A percentile compares a stretch with the other conserved stretches of the same genome.
Evolutionary conservation across 2,113 vertebrate genomes (phyloP).

Genomic region (Vulpes lagopus): DNA sequence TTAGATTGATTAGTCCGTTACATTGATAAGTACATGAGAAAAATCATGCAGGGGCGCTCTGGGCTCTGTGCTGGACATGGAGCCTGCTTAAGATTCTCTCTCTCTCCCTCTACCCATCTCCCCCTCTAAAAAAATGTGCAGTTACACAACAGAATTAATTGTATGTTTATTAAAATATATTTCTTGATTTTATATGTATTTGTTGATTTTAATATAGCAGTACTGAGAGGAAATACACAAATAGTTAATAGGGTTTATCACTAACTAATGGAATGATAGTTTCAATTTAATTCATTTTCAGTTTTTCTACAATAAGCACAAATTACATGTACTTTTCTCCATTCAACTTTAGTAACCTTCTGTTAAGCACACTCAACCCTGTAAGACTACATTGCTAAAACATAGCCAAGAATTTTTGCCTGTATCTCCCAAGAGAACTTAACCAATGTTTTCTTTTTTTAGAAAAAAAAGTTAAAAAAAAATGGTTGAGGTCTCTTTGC

Average conservation of each 20-base stretch:
- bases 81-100: not conserved
- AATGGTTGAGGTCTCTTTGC: not conserved
- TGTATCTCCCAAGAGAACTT: too few species aligned
- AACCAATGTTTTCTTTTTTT: too few species aligned
- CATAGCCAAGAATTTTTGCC: too few species aligned
- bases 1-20: not conserved
- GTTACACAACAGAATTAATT: not conserved
- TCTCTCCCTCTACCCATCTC: not conserved
- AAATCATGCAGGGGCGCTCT: not conserved
- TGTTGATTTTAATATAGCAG: not conserved
- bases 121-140: not conserved
- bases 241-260: not conserved
- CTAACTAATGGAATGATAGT: not conserved
- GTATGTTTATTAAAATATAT: not conserved
- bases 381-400: too few species aligned
- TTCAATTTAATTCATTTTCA: not conserved
- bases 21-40: not conserved
- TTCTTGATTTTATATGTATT: not conserved
- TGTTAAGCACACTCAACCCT: too few species aligned
- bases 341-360: not conserved
- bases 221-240: not conserved
- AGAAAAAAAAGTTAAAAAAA: conserved; percentile 12
- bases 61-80: not conserved
- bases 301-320: not conserved
- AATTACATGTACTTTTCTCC: not conserved